Evolutionary conservation across 2,113 vertebrate genomes (phyloP).

Genomic region (Tretioscincus oriximinensis): DNA sequence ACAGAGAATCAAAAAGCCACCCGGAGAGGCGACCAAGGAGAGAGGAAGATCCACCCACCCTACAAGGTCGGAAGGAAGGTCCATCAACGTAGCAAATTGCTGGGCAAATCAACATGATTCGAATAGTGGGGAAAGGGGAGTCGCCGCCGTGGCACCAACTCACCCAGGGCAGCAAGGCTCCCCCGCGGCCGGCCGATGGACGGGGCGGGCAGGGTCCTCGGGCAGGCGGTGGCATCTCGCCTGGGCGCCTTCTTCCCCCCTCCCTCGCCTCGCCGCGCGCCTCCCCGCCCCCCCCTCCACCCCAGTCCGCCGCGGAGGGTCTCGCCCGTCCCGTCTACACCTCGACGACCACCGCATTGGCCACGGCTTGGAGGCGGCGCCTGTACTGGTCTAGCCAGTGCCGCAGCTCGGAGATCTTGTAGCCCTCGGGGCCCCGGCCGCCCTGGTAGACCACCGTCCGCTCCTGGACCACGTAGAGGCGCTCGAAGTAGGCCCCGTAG

Average conservation of each 20-base stretch:
- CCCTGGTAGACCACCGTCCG: conserved; percentile 92
- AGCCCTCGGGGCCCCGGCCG: conserved; percentile 92
- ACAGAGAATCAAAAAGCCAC: background rate
- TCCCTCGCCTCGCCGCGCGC: conserved; percentile 20
- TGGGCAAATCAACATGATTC: conserved; percentile 71
- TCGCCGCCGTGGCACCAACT: conserved; percentile 54
- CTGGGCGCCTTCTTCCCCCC: conserved; percentile 14
- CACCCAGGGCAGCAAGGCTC: conserved; percentile 2
- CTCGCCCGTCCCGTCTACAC: conserved; percentile 67
- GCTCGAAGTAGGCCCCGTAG: conserved; percentile 98
- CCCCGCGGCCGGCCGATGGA: background rate
- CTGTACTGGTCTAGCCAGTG: conserved; percentile 90
- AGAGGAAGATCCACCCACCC: background rate
- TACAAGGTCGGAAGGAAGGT: conserved; percentile 52
- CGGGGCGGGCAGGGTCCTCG: too few species aligned
- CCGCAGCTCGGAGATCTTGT: conserved; percentile 93
- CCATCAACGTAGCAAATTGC: background rate
- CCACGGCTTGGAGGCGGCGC: conserved; percentile 64
- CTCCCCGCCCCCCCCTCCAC: background rate
- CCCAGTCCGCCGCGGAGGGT: background rate
- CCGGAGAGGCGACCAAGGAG: too few species aligned
- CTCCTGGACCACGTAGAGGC: conserved; percentile 92
- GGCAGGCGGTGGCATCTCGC: too few species aligned
- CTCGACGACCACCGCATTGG: conserved; percentile 77
- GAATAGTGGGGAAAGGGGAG: conserved; percentile 55